Conservation (phyloP, 1,140 invertebrate genomes). For the Tribolium castaneum region DNA sequence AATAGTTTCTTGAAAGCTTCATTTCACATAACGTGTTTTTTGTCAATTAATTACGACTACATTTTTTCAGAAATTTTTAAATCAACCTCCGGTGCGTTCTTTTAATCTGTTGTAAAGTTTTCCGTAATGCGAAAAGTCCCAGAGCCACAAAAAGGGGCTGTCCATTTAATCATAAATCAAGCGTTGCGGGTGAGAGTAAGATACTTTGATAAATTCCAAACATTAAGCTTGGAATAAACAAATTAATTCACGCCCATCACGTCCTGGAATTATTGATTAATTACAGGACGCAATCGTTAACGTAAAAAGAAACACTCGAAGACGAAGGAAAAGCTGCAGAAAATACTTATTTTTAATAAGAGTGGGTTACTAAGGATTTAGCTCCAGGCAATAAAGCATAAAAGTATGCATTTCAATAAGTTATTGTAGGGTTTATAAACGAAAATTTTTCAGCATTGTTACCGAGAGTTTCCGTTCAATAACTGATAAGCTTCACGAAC, state of each 20-base stretch:
- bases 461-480: conserved; percentile 1
- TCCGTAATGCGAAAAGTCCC: neutral
- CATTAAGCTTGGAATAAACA: neutral
- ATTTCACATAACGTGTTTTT: too few species aligned
- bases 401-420: neutral
- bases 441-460: neutral
- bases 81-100: neutral
- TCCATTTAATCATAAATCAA: neutral
- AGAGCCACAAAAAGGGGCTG: neutral
- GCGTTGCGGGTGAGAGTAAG: neutral
- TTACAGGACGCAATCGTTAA: neutral
- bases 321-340: too few species aligned
- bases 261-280: neutral
- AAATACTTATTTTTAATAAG: too few species aligned
- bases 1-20: too few species aligned
- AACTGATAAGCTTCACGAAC: neutral
- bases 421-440: neutral
- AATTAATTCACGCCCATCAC: neutral
- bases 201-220: neutral
- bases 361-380: too few species aligned
- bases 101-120: neutral
- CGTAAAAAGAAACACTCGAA: too few species aligned
- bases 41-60: too few species aligned
- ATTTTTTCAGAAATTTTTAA: too few species aligned
- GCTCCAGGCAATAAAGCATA: neutral